A percentile compares a stretch with the other conserved stretches of the same genome.
phyloP scores from a whole-genome alignment of 2,888 invertebrate species.

The Nymphalis c-album region DNA sequence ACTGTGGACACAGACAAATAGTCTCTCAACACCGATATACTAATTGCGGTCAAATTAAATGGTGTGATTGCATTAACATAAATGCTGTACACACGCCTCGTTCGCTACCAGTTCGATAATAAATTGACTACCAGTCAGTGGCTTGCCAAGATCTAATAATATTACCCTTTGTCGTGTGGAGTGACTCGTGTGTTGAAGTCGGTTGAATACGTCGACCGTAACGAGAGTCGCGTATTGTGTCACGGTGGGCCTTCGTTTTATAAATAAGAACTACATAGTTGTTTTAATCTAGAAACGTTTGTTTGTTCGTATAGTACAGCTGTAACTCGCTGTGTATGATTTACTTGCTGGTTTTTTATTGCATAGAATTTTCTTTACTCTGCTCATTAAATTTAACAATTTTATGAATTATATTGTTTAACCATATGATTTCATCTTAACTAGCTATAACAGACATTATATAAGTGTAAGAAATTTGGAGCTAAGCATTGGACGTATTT shows the following conservation, averaged over 20 bases:
- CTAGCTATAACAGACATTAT: too few relatives aligned
- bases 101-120: constrained; percentile 51
- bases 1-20: constrained; percentile 35
- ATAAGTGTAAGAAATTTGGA: too few relatives aligned
- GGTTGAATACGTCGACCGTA: constrained; percentile 46
- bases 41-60: constrained; percentile 39
- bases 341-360: too few relatives aligned
- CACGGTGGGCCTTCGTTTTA: constrained; percentile 12
- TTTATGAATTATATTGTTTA: too few relatives aligned
- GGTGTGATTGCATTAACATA: constrained; percentile 36
- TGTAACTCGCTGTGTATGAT: too few relatives aligned
- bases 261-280: not conserved
- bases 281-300: constrained; percentile 1
- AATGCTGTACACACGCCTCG: constrained; percentile 40
- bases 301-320: not conserved
- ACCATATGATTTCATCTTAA: too few relatives aligned
- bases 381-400: too few relatives aligned
- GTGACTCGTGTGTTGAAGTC: constrained; percentile 21
- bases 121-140: constrained; percentile 53
- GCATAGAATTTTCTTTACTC: too few relatives aligned
- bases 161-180: constrained; percentile 59
- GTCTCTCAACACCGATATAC: constrained; percentile 26
- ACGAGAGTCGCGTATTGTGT: constrained; percentile 39
- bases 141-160: constrained; percentile 72
- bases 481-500: too few relatives aligned